Evolutionary conservation across 1,140 invertebrate species (phyloP).

Genomic region (Sycophaga agraensis): DNA sequence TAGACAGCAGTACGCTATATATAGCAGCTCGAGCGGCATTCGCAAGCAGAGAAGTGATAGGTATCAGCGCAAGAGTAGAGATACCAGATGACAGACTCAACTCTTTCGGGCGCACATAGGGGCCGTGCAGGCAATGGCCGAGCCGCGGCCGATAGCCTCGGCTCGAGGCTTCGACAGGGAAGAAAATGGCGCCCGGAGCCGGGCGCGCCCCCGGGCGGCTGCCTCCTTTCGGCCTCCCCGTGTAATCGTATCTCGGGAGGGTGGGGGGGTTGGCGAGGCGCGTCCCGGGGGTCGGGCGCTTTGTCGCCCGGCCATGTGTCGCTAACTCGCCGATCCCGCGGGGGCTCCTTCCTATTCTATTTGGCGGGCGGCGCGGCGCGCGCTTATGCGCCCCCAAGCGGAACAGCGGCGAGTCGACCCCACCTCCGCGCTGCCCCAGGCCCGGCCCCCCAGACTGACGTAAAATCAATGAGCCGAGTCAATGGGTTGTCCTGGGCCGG

Average conservation of each 20-base stretch:
- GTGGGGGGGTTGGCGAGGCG: conserved; percentile 16
- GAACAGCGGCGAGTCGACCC: conserved; percentile 41
- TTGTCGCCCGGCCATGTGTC: conserved; percentile 57
- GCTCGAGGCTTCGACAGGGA: too few relatives aligned
- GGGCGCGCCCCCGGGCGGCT: background rate
- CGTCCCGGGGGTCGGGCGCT: conserved; percentile 43
- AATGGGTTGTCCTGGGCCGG: conserved; percentile 46
- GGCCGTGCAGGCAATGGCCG: background rate
- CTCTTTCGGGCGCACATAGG: too few relatives aligned
- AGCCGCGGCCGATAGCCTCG: too few relatives aligned
- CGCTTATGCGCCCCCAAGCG: background rate
- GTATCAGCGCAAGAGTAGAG: too few relatives aligned
- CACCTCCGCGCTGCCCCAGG: conserved; percentile 34
- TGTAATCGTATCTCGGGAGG: conserved; percentile 55
- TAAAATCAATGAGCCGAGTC: conserved; percentile 60
- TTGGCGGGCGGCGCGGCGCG: conserved; percentile 38
- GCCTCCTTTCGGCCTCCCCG: conserved; percentile 34
- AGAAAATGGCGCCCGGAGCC: conserved; percentile 9
- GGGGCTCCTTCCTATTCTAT: conserved; percentile 61
- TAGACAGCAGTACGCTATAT: too few relatives aligned
- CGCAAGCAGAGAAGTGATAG: too few relatives aligned
- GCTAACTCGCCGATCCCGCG: conserved; percentile 53
- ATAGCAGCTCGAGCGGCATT: too few relatives aligned
- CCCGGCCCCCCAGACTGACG: conserved; percentile 50
- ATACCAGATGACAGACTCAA: too few relatives aligned